Evolutionary conservation across 2,113 vertebrate genomes (phyloP).

Genomic region (Ceratotherium simum): DNA sequence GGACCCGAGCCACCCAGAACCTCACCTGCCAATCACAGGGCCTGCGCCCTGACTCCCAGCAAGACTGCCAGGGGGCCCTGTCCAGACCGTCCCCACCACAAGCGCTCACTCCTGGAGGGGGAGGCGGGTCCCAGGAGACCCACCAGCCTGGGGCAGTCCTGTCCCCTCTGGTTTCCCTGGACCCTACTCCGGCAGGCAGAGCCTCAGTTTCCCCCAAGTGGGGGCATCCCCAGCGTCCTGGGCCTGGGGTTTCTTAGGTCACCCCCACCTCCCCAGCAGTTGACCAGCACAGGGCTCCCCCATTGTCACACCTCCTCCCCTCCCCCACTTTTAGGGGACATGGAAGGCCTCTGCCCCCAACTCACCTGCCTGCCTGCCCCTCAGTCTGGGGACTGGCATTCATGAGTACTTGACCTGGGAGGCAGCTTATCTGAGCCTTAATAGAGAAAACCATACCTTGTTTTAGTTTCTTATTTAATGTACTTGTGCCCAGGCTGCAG

Average conservation of each 20-base stretch:
- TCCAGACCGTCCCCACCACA: neutral
- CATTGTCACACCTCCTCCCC: neutral
- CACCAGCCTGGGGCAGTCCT: slow-evolving; percentile 53
- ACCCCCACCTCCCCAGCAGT: neutral
- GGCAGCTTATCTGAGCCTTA: slow-evolving; percentile 83
- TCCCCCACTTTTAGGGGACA: neutral
- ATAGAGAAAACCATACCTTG: slow-evolving; percentile 34
- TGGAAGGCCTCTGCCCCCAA: slow-evolving; percentile 17
- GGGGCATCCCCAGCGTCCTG: neutral
- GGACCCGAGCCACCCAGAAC: neutral
- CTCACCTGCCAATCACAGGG: neutral
- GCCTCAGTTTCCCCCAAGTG: neutral
- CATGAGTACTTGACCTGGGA: slow-evolving; percentile 78
- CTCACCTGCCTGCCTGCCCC: neutral
- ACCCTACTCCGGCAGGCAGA: neutral
- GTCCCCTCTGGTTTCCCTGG: neutral
- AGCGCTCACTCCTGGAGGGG: neutral
- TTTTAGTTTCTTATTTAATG: slow-evolving; percentile 60
- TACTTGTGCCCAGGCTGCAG: slow-evolving; percentile 70
- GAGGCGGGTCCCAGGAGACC: neutral
- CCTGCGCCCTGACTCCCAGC: slow-evolving; percentile 20
- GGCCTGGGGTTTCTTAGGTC: slow-evolving; percentile 25
- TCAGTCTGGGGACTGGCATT: neutral
- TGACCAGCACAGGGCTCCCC: slow-evolving; percentile 71
- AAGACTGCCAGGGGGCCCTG: slow-evolving; percentile 62